Evolutionary conservation across 2,888 invertebrate species (phyloP).

Genomic region (Seira sanloemensis): DNA sequence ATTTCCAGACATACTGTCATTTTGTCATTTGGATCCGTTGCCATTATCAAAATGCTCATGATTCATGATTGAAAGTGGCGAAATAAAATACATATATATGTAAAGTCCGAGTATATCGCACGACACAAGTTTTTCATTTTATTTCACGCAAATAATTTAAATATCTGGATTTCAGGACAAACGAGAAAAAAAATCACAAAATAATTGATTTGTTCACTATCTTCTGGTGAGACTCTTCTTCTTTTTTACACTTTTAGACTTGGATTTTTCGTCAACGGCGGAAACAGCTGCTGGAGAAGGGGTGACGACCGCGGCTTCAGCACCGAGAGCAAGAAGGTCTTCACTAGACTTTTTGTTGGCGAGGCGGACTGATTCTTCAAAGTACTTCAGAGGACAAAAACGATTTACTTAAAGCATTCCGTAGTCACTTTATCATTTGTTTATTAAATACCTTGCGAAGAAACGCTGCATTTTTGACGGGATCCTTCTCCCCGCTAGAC

Average conservation of each 20-base stretch:
- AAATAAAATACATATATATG: no score
- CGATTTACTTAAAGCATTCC: no score
- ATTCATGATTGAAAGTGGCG: no score
- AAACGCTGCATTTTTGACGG: slow-evolving; percentile 45
- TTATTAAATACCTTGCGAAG: slow-evolving; percentile 9
- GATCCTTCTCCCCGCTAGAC: slow-evolving; percentile 42
- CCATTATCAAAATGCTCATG: no score
- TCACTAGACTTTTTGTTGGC: slow-evolving; percentile 29
- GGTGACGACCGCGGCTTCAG: not conserved
- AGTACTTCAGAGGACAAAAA: no score
- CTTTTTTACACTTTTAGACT: slow-evolving; percentile 3
- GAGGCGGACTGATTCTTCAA: slow-evolving; percentile 42
- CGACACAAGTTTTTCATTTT: not conserved
- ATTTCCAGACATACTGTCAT: no score
- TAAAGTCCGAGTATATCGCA: no score
- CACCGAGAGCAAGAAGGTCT: not conserved
- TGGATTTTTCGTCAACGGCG: not conserved
- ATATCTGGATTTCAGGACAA: not conserved
- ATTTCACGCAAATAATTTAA: not conserved
- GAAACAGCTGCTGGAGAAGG: not conserved
- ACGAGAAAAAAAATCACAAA: no score
- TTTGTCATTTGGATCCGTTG: no score
- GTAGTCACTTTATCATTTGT: no score
- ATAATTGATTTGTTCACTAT: no score
- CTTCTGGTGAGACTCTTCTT: slow-evolving; percentile 19